These are phyloP conservation scores for Cheiracanthium punctorium DNA, from an alignment of 2,888 invertebrate genomes.

Conservation along the genomic window DNA sequence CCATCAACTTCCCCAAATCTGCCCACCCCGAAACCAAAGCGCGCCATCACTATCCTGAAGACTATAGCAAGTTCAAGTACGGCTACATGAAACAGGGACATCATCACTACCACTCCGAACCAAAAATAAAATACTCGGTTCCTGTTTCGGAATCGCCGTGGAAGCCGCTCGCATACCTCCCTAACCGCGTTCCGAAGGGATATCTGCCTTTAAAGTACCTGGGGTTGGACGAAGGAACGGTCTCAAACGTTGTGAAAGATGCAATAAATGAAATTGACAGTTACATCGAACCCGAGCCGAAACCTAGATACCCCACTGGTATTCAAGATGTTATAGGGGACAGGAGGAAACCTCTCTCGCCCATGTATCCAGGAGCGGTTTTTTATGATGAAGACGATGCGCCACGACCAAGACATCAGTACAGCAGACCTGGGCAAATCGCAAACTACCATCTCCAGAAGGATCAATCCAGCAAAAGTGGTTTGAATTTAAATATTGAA, in stretches of 20 bases:
- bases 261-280: not conserved
- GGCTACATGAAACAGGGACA: not conserved
- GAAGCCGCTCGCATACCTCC: conserved; percentile 21
- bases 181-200: not conserved
- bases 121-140: conserved; percentile 20
- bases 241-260: not conserved
- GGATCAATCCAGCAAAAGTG: not conserved
- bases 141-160: conserved; percentile 38
- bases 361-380: not conserved
- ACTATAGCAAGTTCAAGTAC: not conserved
- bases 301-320: conserved; percentile 25
- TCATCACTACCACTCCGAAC: not conserved
- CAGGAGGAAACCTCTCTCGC: not conserved
- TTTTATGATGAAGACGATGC: not conserved
- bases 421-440: not conserved
- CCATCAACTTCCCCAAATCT: not conserved
- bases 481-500: not conserved
- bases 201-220: conserved; percentile 26
- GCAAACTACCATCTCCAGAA: not conserved
- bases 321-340: conserved; percentile 13
- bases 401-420: not conserved
- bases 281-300: not conserved
- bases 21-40: not conserved
- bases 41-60: not conserved
- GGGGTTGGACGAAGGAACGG: not conserved